A percentile compares a stretch with the other conserved stretches of the same genome.
Evolutionary conservation across 2,113 vertebrate genomes (phyloP).

Genomic region (Pelecanoides urinatrix): DNA sequence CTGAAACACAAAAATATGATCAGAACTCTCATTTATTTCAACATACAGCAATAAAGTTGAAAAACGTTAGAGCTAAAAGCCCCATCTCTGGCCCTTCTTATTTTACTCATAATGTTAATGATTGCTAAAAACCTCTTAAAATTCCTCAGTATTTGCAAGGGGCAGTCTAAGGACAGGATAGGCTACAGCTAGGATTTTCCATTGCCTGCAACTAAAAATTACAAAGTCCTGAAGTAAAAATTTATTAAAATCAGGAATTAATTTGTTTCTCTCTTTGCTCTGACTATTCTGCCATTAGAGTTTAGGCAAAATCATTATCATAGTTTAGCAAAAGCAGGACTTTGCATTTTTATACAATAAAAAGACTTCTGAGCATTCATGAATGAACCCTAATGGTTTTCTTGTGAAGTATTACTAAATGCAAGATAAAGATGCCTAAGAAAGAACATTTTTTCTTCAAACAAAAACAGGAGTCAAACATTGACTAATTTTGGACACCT

Average conservation of each 20-base stretch:
- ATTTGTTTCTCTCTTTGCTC: background rate
- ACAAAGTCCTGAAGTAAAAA: background rate
- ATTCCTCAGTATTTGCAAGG: background rate
- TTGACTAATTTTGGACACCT: background rate
- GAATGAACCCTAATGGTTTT: background rate
- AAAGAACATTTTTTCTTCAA: background rate
- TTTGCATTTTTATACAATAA: background rate
- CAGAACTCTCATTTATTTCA: background rate
- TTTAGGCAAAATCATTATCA: background rate
- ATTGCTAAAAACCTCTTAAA: background rate
- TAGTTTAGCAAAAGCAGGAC: background rate
- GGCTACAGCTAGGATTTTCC: background rate
- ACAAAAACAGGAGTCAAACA: background rate
- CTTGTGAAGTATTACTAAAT: background rate
- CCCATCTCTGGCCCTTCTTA: background rate
- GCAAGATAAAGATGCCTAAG: background rate
- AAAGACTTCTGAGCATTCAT: background rate
- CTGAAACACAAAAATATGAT: conserved; percentile 47
- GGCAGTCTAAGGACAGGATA: background rate
- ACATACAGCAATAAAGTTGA: background rate
- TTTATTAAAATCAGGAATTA: background rate
- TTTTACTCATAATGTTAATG: background rate
- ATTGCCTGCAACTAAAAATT: background rate
- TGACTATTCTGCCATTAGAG: background rate
- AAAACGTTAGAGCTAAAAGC: background rate